Conservation (phyloP, 2,888 invertebrate species). For the Ceriagrion tenellum region DNA sequence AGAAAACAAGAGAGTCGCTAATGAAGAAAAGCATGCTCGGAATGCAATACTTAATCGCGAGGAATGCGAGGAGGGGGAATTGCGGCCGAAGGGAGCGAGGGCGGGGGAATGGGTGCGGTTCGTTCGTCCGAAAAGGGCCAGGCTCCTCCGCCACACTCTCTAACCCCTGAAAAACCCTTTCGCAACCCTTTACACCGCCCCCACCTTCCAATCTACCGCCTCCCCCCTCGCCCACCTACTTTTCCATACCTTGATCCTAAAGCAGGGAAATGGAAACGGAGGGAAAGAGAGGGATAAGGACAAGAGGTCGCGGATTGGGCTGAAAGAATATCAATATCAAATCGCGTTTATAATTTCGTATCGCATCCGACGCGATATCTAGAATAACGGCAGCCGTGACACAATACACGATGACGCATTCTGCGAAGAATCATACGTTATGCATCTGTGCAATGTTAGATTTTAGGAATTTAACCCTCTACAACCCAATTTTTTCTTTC, state of each 20-base stretch:
- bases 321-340: no score
- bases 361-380: no score
- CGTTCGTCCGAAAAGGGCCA: neutral
- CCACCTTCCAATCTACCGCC: neutral
- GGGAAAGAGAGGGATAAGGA: neutral
- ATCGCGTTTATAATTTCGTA: no score
- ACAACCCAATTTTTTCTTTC: no score
- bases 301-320: no score
- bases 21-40: constrained; percentile 9
- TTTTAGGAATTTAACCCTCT: no score
- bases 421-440: no score
- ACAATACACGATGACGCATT: no score
- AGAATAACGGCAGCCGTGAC: no score
- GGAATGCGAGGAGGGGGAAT: neutral
- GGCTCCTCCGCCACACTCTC: neutral
- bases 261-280: neutral
- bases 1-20: constrained; percentile 34
- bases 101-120: neutral
- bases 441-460: no score
- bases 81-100: neutral
- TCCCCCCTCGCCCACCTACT: neutral
- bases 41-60: constrained; percentile 29
- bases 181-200: no score
- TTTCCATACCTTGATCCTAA: constrained; percentile 30
- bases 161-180: neutral